Percentiles rank a stretch among this genome's conserved stretches.
These are phyloP conservation scores for Argentina silus DNA, from an alignment of 2,797 vertebrate species.

Conservation along the genomic window DNA sequence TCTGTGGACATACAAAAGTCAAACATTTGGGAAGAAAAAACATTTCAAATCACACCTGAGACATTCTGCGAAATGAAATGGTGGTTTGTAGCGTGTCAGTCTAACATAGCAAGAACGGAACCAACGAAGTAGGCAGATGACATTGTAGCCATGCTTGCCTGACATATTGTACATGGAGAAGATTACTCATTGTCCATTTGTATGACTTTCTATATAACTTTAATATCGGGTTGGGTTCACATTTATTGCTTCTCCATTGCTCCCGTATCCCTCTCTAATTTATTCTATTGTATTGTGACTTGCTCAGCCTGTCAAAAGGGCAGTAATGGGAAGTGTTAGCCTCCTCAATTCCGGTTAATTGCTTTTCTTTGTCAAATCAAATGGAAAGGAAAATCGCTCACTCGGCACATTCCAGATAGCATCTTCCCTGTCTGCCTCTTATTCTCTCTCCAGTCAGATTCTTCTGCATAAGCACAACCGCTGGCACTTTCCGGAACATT, in stretches of 20 bases:
- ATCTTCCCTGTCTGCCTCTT: conserved; percentile 37
- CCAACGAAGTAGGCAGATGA: background rate
- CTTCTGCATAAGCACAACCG: conserved; percentile 32
- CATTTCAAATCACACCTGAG: background rate
- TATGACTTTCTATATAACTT: conserved; percentile 36
- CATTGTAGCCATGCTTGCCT: background rate
- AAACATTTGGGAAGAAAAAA: background rate
- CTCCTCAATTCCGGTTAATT: conserved; percentile 66
- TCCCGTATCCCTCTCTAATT: conserved; percentile 42
- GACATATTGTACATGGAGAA: conserved; percentile 17
- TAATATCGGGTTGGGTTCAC: conserved; percentile 33
- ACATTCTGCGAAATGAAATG: background rate
- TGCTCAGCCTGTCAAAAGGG: conserved; percentile 54
- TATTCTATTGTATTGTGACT: conserved; percentile 50
- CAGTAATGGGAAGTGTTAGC: conserved; percentile 61
- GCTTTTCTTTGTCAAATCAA: conserved; percentile 71
- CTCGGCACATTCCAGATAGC: conserved; percentile 60
- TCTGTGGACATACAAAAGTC: background rate
- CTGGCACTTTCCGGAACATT: conserved; percentile 39
- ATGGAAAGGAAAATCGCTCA: conserved; percentile 59
- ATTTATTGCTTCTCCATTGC: conserved; percentile 32
- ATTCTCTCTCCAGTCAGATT: conserved; percentile 26
- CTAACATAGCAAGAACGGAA: background rate
- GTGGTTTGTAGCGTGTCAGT: background rate
- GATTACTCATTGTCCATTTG: conserved; percentile 32